phyloP scores from a whole-genome alignment of 2,888 invertebrate genomes.

The Eupelmus urozonus region DNA sequence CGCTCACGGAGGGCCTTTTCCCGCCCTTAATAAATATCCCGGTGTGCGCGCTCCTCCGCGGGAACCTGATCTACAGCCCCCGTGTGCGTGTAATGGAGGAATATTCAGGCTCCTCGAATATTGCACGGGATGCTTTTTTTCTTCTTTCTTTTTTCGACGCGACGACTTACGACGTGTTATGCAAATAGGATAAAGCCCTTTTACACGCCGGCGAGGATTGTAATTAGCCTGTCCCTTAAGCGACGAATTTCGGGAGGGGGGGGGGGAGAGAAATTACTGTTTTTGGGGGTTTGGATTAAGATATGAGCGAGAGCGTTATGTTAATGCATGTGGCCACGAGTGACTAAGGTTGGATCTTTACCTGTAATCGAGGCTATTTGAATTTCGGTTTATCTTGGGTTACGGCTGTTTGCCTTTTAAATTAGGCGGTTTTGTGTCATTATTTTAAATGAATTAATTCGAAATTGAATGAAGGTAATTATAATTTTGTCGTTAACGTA shows the following conservation, averaged over 20 bases:
- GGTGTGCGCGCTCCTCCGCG: conserved; percentile 59
- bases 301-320: conserved; percentile 24
- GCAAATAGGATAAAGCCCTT: conserved; percentile 72
- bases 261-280: conserved; percentile 3
- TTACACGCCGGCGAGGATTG: conserved; percentile 69
- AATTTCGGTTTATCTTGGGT: no score
- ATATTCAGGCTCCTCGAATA: no score
- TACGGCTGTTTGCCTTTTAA: no score
- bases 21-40: conserved; percentile 68
- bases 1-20: conserved; percentile 61
- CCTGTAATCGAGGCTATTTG: no score
- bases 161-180: conserved; percentile 69
- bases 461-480: no score
- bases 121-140: background rate
- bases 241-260: conserved; percentile 21
- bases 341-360: no score
- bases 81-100: conserved; percentile 72
- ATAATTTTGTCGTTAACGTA: no score
- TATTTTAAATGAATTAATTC: no score
- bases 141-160: no score
- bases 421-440: no score
- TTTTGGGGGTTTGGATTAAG: conserved; percentile 29
- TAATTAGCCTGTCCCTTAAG: conserved; percentile 68
- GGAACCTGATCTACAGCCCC: conserved; percentile 69
- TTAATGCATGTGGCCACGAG: background rate